Conservation (phyloP, 2,113 vertebrate species). For the Sitta europaea region DNA sequence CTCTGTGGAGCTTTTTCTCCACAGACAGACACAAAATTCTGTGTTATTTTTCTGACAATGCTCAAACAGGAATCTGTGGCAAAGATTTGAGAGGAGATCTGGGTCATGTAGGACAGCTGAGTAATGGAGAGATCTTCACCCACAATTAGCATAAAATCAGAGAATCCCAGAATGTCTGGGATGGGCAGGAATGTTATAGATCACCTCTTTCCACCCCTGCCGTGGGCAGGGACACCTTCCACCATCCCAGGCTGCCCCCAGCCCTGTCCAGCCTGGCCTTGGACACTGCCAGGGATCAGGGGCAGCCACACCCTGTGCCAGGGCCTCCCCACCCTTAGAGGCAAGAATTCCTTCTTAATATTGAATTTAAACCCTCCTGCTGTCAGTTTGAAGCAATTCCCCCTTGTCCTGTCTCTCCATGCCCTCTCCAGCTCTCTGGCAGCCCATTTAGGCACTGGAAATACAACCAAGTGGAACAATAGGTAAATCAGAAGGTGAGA, state of each 20-base stretch:
- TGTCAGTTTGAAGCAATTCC: neutral
- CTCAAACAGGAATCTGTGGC: neutral
- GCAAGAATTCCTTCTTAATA: neutral
- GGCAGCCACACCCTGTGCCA: neutral
- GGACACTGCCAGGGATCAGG: neutral
- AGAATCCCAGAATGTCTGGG: neutral
- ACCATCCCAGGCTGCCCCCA: fast-evolving
- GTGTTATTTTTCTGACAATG: neutral
- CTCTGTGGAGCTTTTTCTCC: neutral
- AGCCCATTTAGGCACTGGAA: neutral
- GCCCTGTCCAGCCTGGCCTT: fast-evolving
- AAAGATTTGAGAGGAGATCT: neutral
- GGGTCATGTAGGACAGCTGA: fast-evolving
- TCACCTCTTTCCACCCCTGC: neutral
- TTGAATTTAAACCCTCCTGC: neutral
- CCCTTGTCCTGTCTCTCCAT: neutral
- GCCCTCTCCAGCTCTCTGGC: neutral
- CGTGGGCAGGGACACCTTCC: neutral
- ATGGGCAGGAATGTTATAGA: neutral
- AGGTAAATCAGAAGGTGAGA: neutral
- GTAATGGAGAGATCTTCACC: neutral
- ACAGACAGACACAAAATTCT: neutral
- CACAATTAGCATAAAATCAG: neutral
- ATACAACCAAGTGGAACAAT: neutral
- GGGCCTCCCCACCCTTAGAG: neutral